phyloP scores from a whole-genome alignment of 1,140 invertebrate species.

The Heliconius hewitsoni region DNA sequence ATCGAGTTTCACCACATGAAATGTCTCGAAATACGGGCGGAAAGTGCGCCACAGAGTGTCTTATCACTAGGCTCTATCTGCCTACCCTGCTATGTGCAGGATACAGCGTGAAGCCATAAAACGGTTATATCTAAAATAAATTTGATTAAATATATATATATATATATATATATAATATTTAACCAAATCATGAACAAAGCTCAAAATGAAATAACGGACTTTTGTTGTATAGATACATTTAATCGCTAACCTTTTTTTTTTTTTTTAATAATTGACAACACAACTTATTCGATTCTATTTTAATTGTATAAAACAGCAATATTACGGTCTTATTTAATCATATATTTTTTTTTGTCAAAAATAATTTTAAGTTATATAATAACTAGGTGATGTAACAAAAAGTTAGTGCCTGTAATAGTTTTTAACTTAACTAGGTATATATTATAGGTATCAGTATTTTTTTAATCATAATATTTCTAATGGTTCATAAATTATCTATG shows the following conservation, averaged over 20 bases:
- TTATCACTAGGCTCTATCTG: too few species aligned
- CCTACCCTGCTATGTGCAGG: too few species aligned
- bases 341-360: background rate
- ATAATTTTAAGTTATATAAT: background rate
- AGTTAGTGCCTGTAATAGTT: conserved; percentile 14
- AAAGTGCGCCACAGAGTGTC: too few species aligned
- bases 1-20: too few species aligned
- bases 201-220: background rate
- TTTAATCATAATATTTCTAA: background rate
- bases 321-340: background rate
- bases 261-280: background rate
- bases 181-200: background rate
- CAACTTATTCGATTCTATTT: background rate
- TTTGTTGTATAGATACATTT: background rate
- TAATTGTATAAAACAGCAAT: background rate
- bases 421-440: background rate
- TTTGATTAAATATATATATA: background rate
- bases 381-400: conserved; percentile 6
- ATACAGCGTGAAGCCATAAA: too few species aligned
- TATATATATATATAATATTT: background rate
- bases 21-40: too few species aligned
- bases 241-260: background rate
- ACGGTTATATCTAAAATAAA: background rate
- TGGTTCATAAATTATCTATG: too few species aligned
- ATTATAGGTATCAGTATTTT: conserved; percentile 6